Percentiles rank a stretch among this genome's conserved stretches.
Evolutionary conservation across 1,140 invertebrate species (phyloP).

Genomic region (Nephotettix cincticeps): DNA sequence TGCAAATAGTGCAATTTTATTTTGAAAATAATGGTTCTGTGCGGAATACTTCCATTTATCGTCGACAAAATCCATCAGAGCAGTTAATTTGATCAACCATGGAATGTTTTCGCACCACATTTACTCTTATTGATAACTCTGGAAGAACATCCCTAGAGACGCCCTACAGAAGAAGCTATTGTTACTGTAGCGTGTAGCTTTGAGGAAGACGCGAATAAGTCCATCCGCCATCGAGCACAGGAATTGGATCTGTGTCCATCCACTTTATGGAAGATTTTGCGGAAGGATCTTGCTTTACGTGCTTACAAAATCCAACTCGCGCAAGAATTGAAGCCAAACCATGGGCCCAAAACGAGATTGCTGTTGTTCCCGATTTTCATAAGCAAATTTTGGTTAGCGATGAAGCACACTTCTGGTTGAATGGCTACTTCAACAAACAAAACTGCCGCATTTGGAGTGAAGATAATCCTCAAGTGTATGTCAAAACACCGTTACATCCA

Average conservation of each 20-base stretch:
- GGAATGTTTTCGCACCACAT: too few relatives aligned
- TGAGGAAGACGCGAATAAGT: background rate
- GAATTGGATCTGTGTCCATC: too few relatives aligned
- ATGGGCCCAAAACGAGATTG: background rate
- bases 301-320: background rate
- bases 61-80: too few relatives aligned
- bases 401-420: too few relatives aligned
- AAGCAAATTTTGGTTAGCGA: background rate
- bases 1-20: too few relatives aligned
- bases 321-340: background rate
- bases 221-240: too few relatives aligned
- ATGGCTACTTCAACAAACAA: background rate
- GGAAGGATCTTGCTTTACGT: background rate
- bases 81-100: too few relatives aligned
- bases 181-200: background rate
- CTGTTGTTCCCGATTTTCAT: background rate
- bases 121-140: background rate
- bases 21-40: too few relatives aligned
- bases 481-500: slow-evolving; percentile 11
- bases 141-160: background rate
- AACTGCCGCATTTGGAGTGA: background rate
- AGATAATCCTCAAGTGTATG: background rate
- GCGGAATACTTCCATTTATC: too few relatives aligned
- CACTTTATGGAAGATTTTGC: too few relatives aligned
- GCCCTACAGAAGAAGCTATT: background rate